phyloP scores from a whole-genome alignment of 2,113 vertebrate genomes.

The Corythoichthys haematopterus region DNA sequence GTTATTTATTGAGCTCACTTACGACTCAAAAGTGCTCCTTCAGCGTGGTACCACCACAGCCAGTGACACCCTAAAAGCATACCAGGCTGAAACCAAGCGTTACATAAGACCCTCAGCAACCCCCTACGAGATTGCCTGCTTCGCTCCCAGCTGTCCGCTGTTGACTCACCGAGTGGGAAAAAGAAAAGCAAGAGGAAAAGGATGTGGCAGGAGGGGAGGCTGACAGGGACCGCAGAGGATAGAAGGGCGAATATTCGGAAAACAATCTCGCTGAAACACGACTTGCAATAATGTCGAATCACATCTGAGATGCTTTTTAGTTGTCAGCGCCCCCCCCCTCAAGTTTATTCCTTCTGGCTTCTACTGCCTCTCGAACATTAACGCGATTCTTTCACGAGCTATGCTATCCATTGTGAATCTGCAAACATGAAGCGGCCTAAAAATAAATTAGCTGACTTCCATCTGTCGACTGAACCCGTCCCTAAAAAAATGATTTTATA shows the following conservation, averaged over 20 bases:
- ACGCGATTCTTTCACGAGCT: slow-evolving; percentile 51
- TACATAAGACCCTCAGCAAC: slow-evolving; percentile 38
- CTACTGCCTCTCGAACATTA: slow-evolving; percentile 30
- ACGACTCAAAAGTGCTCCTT: slow-evolving; percentile 8
- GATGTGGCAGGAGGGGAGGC: slow-evolving; percentile 20
- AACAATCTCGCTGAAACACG: slow-evolving; percentile 32
- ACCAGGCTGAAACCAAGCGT: slow-evolving; percentile 37
- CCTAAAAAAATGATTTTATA: slow-evolving; percentile 28
- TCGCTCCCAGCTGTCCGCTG: slow-evolving; percentile 42
- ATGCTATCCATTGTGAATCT: slow-evolving; percentile 33
- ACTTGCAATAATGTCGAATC: slow-evolving; percentile 26
- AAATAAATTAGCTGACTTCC: slow-evolving; percentile 63
- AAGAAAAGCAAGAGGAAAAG: slow-evolving; percentile 11
- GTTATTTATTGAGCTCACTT: background rate
- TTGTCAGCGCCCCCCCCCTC: slow-evolving; percentile 25
- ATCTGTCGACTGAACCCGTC: slow-evolving; percentile 46
- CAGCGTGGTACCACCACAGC: slow-evolving; percentile 3
- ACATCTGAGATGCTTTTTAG: slow-evolving; percentile 16
- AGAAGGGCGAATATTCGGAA: slow-evolving; percentile 21
- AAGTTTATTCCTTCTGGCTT: slow-evolving; percentile 31
- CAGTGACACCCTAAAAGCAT: slow-evolving; percentile 49
- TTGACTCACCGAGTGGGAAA: slow-evolving; percentile 46
- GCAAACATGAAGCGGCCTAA: slow-evolving; percentile 48
- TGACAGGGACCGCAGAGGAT: slow-evolving; percentile 11
- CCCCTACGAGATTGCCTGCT: slow-evolving; percentile 26